A percentile compares a stretch with the other conserved stretches of the same genome.
Evolutionary conservation across 2,113 vertebrate genomes (phyloP).

Genomic region (Neopipo cinnamomea): DNA sequence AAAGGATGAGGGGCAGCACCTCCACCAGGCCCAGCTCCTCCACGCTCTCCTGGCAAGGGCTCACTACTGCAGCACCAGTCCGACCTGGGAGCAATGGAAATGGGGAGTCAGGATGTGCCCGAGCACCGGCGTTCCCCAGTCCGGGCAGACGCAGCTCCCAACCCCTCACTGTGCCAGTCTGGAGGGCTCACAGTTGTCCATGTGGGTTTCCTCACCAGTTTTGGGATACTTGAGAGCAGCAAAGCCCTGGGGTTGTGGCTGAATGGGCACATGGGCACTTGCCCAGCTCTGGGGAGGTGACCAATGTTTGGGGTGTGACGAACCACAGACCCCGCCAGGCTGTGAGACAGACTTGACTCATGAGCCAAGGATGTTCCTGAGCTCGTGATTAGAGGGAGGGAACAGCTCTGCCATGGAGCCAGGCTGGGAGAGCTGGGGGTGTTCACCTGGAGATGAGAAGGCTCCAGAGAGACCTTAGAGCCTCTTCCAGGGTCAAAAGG

Average conservation of each 20-base stretch:
- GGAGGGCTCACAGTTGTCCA: not conserved
- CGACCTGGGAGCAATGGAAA: slow-evolving; percentile 77
- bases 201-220: not conserved
- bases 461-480: not conserved
- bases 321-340: not conserved
- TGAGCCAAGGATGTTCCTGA: not conserved
- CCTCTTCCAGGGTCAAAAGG: not conserved
- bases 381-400: not conserved
- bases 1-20: slow-evolving; percentile 65
- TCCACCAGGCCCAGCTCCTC: slow-evolving; percentile 74
- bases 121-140: accelerated
- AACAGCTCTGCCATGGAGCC: not conserved
- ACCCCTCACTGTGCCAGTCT: not conserved
- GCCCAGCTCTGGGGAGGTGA: not conserved
- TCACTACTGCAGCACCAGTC: slow-evolving; percentile 92
- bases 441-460: not conserved
- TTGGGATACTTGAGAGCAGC: not conserved
- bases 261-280: accelerated
- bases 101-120: not conserved
- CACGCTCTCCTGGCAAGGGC: slow-evolving; percentile 64
- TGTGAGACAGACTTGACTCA: not conserved
- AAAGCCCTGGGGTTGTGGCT: not conserved
- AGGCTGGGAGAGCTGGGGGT: not conserved
- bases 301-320: not conserved
- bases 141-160: accelerated